Evolutionary conservation across 2,888 invertebrate species (phyloP), one percentile per base, ranked within the genome.

Genomic region (Pammene fasciana): DNA sequence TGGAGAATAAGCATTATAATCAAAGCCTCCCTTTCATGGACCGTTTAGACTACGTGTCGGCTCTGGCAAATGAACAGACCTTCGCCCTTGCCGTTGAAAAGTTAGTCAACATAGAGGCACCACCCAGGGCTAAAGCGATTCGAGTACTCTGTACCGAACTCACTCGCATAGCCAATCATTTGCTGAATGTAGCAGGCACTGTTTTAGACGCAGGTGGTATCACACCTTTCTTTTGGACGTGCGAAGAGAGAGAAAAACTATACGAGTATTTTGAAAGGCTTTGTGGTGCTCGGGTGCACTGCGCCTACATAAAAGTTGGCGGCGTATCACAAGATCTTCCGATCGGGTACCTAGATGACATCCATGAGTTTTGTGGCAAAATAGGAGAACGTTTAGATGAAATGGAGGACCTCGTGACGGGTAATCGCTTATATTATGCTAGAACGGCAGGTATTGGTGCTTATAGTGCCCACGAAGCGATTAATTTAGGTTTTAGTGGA

Each of bases 191-290:
- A 54, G 94, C 95, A 0, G 94, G 96, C 0, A 95, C 96, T 71
- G 93, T 96, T 26, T 89, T 98, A 14, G 98, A 98, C 81, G 94
- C 96, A 26, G 98, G 98, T 26, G 97, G 96, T 5, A 95, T 98
- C 75, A 97, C 97, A 0, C 98, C 98, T 0, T 95, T 97, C 79
- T 97, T 98, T 86, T 98, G 97, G 97, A 93, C 97, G 81, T 97
- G 97, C 84, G 97, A 98, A 86, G 98, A 97, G 86, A 93, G 97
- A 60, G 97, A 97, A 87, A 97, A 97, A 88, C 86, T 97, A 72
- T 95, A 96, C 87, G 98, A 98, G 85, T 94, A 97, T 75, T 97
- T 95, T 80, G 98, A 98, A 83, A 93, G 97, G 72, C 95, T 95
- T 0, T 96, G 95, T 55, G 98, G 98, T 0, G 95, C 97, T 60